Evolutionary conservation across 2,888 invertebrate genomes (phyloP).

Genomic region (Epiperipatus broadwayi): DNA sequence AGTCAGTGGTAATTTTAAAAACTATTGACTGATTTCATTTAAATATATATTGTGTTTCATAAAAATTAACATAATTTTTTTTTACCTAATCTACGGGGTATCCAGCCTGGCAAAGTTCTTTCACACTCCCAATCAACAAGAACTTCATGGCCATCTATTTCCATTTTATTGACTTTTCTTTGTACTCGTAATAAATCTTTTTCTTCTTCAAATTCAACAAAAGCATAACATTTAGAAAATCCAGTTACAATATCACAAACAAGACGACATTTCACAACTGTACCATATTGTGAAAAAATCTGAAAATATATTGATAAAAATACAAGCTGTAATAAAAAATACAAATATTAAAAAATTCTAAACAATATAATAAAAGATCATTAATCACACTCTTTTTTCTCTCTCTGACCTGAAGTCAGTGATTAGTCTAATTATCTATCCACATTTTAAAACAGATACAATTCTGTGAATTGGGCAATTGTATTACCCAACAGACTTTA

Average conservation of each 20-base stretch:
- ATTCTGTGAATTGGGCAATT: too few species aligned
- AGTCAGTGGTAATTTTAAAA: too few species aligned
- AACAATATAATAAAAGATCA: background rate
- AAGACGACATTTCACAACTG: conserved; percentile 41
- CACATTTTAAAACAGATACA: too few species aligned
- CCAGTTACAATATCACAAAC: conserved; percentile 65
- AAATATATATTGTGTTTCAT: background rate
- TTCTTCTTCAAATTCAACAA: conserved; percentile 52
- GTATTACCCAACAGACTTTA: too few species aligned
- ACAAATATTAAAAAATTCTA: background rate
- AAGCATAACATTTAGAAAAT: conserved; percentile 59
- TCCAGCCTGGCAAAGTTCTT: conserved; percentile 53
- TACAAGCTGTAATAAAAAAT: conserved; percentile 1
- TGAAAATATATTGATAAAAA: conserved; percentile 12
- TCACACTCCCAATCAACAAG: conserved; percentile 58
- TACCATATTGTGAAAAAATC: conserved; percentile 41
- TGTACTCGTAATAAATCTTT: conserved; percentile 42
- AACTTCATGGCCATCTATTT: conserved; percentile 46
- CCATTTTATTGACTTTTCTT: conserved; percentile 37
- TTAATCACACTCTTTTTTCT: too few species aligned
- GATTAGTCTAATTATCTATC: too few species aligned
- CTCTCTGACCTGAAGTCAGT: too few species aligned
- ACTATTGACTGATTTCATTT: too few species aligned
- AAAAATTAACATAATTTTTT: conserved; percentile 1
- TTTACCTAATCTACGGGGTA: conserved; percentile 51